Percentiles rank a stretch among this genome's conserved stretches.
phyloP scores from a whole-genome alignment of 2,113 vertebrate genomes.

The Sterrhoptilus dennistouni region DNA sequence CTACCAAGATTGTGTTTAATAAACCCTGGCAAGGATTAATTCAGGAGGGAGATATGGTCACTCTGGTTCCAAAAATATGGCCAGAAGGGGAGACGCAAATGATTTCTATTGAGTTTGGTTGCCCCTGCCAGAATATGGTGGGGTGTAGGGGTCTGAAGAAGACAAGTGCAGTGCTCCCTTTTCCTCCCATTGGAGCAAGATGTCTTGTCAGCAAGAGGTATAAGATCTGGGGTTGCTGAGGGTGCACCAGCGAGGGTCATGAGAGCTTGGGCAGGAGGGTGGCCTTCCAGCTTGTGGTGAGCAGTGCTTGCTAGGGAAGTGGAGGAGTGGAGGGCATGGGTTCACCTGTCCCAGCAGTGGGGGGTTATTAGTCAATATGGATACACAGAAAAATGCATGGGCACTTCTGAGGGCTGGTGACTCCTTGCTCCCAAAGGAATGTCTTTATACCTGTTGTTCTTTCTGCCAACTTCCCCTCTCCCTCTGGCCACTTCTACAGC shows the following conservation, averaged over 20 bases:
- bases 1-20: rapidly evolving
- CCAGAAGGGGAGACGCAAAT: not conserved
- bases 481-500: not conserved
- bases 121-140: no score
- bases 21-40: not conserved
- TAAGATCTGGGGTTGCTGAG: not conserved
- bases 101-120: not conserved
- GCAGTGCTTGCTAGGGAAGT: not conserved
- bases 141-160: not conserved
- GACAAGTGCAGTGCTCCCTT: not conserved
- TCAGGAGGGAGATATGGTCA: not conserved
- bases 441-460: not conserved
- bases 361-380: not conserved
- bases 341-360: not conserved
- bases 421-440: not conserved
- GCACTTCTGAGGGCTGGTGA: not conserved
- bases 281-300: rapidly evolving
- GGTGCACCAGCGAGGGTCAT: not conserved
- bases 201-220: not conserved
- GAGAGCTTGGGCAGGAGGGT: not conserved
- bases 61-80: not conserved
- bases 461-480: not conserved
- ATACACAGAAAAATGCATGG: not conserved
- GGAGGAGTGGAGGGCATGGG: rapidly evolving
- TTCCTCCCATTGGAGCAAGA: not conserved